Evolutionary conservation across 2,888 invertebrate genomes (phyloP).

Genomic region (Sphaerophoria rueppellii): DNA sequence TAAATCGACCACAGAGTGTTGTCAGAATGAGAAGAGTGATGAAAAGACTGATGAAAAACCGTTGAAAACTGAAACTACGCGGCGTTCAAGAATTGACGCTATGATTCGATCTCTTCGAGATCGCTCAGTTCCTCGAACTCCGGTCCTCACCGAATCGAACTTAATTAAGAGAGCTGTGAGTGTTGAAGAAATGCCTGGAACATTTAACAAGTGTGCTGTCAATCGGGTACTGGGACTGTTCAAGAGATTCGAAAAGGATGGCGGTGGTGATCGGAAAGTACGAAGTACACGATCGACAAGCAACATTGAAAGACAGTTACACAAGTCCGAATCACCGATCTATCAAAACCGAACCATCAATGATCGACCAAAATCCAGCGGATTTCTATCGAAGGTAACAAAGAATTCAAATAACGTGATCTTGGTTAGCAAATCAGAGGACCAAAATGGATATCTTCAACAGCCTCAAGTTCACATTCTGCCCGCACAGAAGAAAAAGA

Average conservation of each 20-base stretch:
- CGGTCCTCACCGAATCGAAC: constrained; percentile 85
- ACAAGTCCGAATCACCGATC: constrained; percentile 77
- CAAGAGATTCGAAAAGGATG: constrained; percentile 87
- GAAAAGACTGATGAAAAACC: constrained; percentile 74
- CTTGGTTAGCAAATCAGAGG: constrained; percentile 74
- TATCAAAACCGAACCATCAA: constrained; percentile 75
- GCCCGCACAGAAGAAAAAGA: constrained; percentile 33
- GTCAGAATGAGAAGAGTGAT: constrained; percentile 45
- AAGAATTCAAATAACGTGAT: constrained; percentile 83
- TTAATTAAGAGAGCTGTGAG: constrained; percentile 89
- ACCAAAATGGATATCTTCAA: constrained; percentile 25
- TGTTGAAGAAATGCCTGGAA: constrained; percentile 86
- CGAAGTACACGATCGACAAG: constrained; percentile 80
- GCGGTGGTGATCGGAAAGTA: constrained; percentile 80
- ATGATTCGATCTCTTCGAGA: constrained; percentile 86
- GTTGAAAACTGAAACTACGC: constrained; percentile 76
- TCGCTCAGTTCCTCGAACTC: constrained; percentile 85
- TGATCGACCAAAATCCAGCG: constrained; percentile 76
- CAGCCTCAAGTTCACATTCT: constrained; percentile 58
- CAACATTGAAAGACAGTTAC: constrained; percentile 80
- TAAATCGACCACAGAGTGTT: constrained; percentile 75
- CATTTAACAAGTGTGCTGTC: constrained; percentile 86
- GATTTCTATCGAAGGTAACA: constrained; percentile 75
- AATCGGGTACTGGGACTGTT: constrained; percentile 90
- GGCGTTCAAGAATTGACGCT: constrained; percentile 83